phyloP scores from a whole-genome alignment of 92 coral and sea anemone species.

The Siderastrea radians region DNA sequence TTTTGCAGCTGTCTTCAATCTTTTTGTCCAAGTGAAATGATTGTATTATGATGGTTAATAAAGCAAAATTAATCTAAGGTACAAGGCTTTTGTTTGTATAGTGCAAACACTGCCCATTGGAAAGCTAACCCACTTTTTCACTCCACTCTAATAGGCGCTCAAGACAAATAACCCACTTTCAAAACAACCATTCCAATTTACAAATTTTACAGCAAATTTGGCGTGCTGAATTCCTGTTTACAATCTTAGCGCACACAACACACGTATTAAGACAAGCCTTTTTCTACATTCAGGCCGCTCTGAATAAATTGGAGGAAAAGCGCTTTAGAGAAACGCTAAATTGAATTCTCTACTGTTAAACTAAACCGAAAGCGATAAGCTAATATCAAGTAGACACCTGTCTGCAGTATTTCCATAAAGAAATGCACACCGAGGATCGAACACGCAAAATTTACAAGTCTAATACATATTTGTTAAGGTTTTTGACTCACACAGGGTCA shows the following conservation, averaged over 20 bases:
- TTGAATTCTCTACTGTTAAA: constrained; percentile 13
- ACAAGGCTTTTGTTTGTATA: constrained; percentile 84
- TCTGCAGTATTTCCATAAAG: constrained; percentile 5
- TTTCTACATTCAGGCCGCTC: constrained; percentile 9
- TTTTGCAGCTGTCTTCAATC: constrained; percentile 83
- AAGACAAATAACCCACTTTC: constrained; percentile 69
- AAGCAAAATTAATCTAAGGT: constrained; percentile 97
- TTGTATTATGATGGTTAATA: constrained; percentile 96
- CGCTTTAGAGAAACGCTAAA: background rate
- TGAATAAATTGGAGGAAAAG: background rate
- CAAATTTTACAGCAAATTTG: constrained; percentile 66
- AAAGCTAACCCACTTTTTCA: constrained; percentile 76
- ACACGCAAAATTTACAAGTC: constrained; percentile 44
- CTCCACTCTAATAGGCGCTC: constrained; percentile 67
- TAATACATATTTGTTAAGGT: constrained; percentile 39
- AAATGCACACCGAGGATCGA: background rate
- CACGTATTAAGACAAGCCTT: background rate
- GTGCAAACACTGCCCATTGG: constrained; percentile 71
- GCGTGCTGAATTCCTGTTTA: constrained; percentile 47
- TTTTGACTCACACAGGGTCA: constrained; percentile 11
- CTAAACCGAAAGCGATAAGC: constrained; percentile 29
- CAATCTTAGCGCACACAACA: constrained; percentile 4
- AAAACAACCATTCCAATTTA: constrained; percentile 60
- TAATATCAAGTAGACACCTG: constrained; percentile 29
- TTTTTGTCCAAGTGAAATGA: constrained; percentile 82